Base-by-base conservation (phyloP, 1,140 invertebrate species). In the Saccostrea cuccullata region DNA sequence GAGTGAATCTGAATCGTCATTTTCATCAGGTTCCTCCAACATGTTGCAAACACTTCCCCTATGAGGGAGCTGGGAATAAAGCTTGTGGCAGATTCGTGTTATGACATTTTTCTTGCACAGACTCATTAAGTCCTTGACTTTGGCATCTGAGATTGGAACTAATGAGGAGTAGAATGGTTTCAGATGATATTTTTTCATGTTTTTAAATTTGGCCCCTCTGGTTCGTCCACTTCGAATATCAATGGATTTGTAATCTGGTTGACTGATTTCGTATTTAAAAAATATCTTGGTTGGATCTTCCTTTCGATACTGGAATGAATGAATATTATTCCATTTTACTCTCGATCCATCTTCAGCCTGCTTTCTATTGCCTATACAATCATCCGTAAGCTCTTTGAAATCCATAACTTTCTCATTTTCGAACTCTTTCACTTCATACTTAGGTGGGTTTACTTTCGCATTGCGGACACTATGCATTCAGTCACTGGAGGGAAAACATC, bases 301-400 rank as follows among this genome's bases (percentile, higher is more conserved):
- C 77, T 36, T 87, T 87, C 77, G 67, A 58, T 87, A 87, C 55
- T 87, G 67, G 30, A 87, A 87, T 20, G 47, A 82, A 64, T 87
- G 86, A 13, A 87, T 55, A 23, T 82, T 87, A 23, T 58, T 47
- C 86, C 73, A 87, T 26, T 87, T 47, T 26, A 56, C 8, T 17
- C 13, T 30, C 5, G 70, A 56, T 55, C 47, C 55, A 82, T 58
- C 56, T 60, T 20, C 55, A 0, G 36, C n/a, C 2, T n/a, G 55
- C 2, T 23, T 87, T 23, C 86, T 82, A 55, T 87, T 87, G 82
- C 36, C 36, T 55, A 83, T 55, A 47, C 36, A 40, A 20, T 40
- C 36, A 55, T 40, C 36, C 40, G 82, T 55, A 83, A 40, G 70
- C 13, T 70, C 30, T 58, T 70, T 86, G 26, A 86, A 86, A 77